Percentiles rank a stretch among this genome's conserved stretches.
Evolutionary conservation across 2,888 invertebrate species (phyloP).

Genomic region (Frankliniella intonsa): DNA sequence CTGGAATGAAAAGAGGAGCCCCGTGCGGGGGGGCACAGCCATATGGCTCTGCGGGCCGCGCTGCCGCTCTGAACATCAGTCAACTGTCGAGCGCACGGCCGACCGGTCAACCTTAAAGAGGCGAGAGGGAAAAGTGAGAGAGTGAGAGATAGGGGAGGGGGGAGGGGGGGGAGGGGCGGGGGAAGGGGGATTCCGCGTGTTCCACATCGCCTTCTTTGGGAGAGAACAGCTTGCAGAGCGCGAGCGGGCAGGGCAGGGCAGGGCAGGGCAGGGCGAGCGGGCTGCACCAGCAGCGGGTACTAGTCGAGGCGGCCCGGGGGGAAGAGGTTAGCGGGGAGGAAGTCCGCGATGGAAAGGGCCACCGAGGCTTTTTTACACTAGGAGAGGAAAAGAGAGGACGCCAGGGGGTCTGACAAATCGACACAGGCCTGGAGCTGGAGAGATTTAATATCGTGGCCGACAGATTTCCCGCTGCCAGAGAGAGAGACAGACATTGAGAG

Average conservation of each 20-base stretch:
- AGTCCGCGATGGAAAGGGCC: too few species aligned
- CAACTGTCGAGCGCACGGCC: conserved; percentile 11
- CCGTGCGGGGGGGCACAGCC: background rate
- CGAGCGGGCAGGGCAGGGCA: background rate
- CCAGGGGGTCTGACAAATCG: too few species aligned
- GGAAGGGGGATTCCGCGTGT: background rate
- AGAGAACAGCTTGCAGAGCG: background rate
- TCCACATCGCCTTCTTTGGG: conserved; percentile 22
- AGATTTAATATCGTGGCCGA: too few species aligned
- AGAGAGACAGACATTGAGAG: too few species aligned
- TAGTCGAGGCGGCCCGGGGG: background rate
- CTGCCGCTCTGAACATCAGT: conserved; percentile 5
- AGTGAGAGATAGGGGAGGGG: too few species aligned
- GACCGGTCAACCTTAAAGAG: background rate
- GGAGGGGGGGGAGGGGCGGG: background rate
- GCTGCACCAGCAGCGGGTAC: background rate
- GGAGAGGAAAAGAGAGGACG: too few species aligned
- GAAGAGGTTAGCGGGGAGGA: background rate
- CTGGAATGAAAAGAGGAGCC: too few species aligned
- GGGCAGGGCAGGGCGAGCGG: background rate
- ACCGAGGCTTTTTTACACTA: too few species aligned
- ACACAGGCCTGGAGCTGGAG: too few species aligned
- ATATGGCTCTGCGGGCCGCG: background rate
- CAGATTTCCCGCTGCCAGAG: too few species aligned
- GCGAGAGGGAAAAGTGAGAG: too few species aligned